Evolutionary conservation across 2,888 invertebrate species (phyloP).

Genomic region (Maniola hyperantus): DNA sequence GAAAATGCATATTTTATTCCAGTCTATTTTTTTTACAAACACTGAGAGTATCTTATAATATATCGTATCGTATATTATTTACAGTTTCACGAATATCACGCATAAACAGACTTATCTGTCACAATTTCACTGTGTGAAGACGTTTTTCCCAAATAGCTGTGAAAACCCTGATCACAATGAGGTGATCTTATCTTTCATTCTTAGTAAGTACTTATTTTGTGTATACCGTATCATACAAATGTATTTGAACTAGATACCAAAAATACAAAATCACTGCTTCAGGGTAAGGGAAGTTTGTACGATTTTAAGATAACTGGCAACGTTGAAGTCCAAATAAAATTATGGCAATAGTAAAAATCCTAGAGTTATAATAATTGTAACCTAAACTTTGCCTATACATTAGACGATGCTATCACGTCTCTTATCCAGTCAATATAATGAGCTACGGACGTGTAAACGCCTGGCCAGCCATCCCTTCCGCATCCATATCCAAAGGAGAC

Average conservation of each 20-base stretch:
- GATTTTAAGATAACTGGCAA: neutral
- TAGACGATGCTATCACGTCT: constrained; percentile 56
- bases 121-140: neutral
- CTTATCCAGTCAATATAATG: constrained; percentile 85
- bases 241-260: neutral
- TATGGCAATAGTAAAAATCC: constrained; percentile 9
- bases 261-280: neutral
- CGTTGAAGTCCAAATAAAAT: neutral
- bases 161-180: too few relatives aligned
- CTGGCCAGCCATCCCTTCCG: constrained; percentile 85
- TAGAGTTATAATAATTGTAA: constrained; percentile 9
- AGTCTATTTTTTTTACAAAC: neutral
- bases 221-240: too few relatives aligned
- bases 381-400: constrained; percentile 25
- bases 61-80: neutral
- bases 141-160: too few relatives aligned
- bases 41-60: neutral
- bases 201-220: too few relatives aligned
- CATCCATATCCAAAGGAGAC: constrained; percentile 87
- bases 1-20: constrained; percentile 7
- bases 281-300: neutral
- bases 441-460: constrained; percentile 85
- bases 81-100: neutral
- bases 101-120: neutral
- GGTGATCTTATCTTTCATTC: too few relatives aligned